phyloP scores from a whole-genome alignment of 1,140 invertebrate genomes.

The Bombus balteatus region DNA sequence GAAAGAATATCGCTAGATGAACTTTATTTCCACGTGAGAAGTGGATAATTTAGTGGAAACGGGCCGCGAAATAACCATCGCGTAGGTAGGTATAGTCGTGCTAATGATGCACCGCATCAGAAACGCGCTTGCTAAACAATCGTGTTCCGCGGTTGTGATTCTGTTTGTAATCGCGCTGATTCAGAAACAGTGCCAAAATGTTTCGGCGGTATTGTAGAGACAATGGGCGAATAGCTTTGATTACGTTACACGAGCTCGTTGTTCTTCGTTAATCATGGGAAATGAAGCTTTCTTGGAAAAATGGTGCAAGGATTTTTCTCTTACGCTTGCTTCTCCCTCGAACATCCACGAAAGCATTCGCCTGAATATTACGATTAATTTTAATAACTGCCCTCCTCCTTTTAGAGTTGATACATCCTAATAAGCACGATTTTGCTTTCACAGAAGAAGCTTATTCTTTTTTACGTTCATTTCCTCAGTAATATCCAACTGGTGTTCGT shows the following conservation, averaged over 20 bases:
- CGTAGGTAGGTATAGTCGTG: conserved; percentile 23
- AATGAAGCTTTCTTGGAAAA: not conserved
- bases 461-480: not conserved
- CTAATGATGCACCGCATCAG: conserved; percentile 63
- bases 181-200: conserved; percentile 43
- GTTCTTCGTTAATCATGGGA: not conserved
- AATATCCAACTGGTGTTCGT: not conserved
- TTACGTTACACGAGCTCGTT: not conserved
- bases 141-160: conserved; percentile 17
- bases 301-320: not conserved
- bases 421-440: not conserved
- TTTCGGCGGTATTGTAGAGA: conserved; percentile 1
- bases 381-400: not conserved
- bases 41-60: conserved; percentile 8
- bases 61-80: conserved; percentile 7
- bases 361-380: not conserved
- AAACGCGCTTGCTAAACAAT: conserved; percentile 34
- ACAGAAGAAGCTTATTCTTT: not conserved
- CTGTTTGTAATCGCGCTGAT: conserved; percentile 50
- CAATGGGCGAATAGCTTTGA: conserved; percentile 16
- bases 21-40: conserved; percentile 22
- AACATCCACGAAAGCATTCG: not conserved
- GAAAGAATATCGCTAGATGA: not conserved
- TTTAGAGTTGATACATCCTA: not conserved
- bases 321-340: too few species aligned